phyloP scores from a whole-genome alignment of 2,113 vertebrate species.

The Limnothrissa miodon region DNA sequence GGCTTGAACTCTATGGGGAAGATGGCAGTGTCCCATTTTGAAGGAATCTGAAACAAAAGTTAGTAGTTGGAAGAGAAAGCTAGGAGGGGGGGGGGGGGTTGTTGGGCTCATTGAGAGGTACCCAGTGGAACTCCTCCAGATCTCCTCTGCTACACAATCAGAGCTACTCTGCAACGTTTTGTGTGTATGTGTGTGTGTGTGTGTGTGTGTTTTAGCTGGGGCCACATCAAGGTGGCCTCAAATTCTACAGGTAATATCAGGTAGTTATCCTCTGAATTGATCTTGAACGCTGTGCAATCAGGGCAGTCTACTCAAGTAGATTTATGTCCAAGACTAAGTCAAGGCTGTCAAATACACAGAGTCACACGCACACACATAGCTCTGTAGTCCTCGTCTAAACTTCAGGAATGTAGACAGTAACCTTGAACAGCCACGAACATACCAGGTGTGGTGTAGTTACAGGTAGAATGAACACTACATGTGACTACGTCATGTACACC shows the following conservation, averaged over 20 bases:
- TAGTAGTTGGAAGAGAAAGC: background rate
- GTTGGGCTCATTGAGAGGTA: slow-evolving; percentile 10
- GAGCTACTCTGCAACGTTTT: background rate
- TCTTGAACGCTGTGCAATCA: background rate
- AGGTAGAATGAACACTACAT: background rate
- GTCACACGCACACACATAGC: background rate
- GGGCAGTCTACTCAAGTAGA: slow-evolving; percentile 16
- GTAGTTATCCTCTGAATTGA: slow-evolving; percentile 14
- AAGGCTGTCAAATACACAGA: background rate
- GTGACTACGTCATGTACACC: background rate
- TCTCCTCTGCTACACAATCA: background rate
- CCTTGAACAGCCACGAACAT: slow-evolving; percentile 9
- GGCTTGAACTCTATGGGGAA: background rate
- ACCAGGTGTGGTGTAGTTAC: background rate
- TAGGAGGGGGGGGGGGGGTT: background rate
- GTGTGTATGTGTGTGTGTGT: background rate
- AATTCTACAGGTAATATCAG: slow-evolving; percentile 12
- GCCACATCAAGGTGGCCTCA: slow-evolving; percentile 9
- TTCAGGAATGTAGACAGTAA: background rate
- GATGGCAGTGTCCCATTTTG: slow-evolving; percentile 17
- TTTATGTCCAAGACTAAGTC: slow-evolving; percentile 18
- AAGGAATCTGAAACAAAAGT: slow-evolving; percentile 19
- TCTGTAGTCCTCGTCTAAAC: background rate
- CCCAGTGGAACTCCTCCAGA: slow-evolving; percentile 3
- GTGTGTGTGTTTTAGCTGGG: background rate